Evolutionary conservation across 2,113 vertebrate species (phyloP).

Genomic region (Stigmatopora argus): DNA sequence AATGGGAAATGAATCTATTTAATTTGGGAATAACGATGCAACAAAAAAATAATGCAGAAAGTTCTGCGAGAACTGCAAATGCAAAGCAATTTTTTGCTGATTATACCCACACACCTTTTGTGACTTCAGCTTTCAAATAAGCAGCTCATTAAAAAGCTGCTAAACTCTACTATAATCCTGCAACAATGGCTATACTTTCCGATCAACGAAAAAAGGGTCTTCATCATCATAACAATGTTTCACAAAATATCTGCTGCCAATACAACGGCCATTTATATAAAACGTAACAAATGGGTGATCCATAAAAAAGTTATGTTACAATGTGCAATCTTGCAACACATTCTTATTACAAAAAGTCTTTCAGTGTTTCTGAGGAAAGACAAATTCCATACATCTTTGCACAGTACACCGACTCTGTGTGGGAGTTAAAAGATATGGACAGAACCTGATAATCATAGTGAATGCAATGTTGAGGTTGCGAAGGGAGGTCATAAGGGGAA

Average conservation of each 20-base stretch:
- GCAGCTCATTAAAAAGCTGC: neutral
- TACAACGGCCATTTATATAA: neutral
- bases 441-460: slow-evolving; percentile 42
- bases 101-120: neutral
- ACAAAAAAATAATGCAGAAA: neutral
- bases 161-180: neutral
- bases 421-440: slow-evolving; percentile 45
- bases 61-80: neutral
- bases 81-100: neutral
- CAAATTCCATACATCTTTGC: slow-evolving; percentile 29
- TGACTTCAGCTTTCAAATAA: neutral
- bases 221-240: neutral
- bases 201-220: neutral
- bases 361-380: slow-evolving; percentile 3
- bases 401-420: slow-evolving; percentile 44
- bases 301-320: neutral
- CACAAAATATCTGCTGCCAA: neutral
- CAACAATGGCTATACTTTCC: neutral
- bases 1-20: neutral
- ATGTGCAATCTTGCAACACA: slow-evolving; percentile 4
- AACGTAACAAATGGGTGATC: neutral
- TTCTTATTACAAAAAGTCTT: slow-evolving; percentile 25
- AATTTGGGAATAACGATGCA: neutral
- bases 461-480: slow-evolving; percentile 36
- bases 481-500: slow-evolving; percentile 43